These are phyloP conservation scores for Noctua janthe DNA, from an alignment of 2,888 invertebrate species.

Conservation along the genomic window DNA sequence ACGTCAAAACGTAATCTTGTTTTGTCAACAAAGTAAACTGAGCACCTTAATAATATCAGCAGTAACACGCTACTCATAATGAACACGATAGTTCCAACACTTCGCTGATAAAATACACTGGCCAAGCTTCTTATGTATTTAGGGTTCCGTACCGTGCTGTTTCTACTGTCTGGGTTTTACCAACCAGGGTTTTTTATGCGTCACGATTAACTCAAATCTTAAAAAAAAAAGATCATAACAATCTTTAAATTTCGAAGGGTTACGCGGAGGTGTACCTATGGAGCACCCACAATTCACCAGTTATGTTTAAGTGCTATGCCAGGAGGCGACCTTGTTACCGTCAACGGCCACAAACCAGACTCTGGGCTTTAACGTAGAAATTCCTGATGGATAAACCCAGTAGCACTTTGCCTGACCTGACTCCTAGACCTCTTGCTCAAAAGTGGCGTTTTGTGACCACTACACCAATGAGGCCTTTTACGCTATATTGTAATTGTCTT, in stretches of 20 bases:
- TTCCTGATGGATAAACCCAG: neutral
- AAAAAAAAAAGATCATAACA: no score
- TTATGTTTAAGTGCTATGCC: neutral
- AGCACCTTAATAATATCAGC: slow-evolving; percentile 40
- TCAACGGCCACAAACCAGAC: neutral
- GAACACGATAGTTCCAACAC: slow-evolving; percentile 50
- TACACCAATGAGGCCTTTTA: neutral
- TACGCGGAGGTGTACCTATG: neutral
- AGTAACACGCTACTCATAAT: slow-evolving; percentile 57
- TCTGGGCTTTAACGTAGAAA: neutral
- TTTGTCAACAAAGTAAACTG: slow-evolving; percentile 50
- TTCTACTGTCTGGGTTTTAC: neutral
- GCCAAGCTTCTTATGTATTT: neutral
- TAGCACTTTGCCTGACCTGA: neutral
- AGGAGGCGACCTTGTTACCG: neutral
- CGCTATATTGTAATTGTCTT: neutral
- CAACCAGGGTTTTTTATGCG: neutral
- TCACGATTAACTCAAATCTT: neutral
- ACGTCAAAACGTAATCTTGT: slow-evolving; percentile 45
- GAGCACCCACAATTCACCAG: neutral
- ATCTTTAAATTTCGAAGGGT: neutral
- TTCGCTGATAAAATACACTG: slow-evolving; percentile 35
- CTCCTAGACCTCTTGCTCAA: neutral
- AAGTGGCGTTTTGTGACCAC: neutral
- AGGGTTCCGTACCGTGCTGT: slow-evolving; percentile 16